These are phyloP conservation scores for Diplodus sargus DNA, from an alignment of 2,797 vertebrate genomes.

Conservation along the genomic window DNA sequence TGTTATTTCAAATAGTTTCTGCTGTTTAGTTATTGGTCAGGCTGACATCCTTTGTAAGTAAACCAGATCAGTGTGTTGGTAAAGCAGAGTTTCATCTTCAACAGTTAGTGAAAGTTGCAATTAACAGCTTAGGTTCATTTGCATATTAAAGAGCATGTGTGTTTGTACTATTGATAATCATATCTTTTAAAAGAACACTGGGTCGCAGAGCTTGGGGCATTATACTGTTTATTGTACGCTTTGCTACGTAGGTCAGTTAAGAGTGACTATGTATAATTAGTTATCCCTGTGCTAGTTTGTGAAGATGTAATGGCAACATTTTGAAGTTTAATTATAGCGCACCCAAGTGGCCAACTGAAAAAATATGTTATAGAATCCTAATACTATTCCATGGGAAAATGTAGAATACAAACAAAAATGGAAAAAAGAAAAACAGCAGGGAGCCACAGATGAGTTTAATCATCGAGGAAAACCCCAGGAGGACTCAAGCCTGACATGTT, in stretches of 20 bases:
- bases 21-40: neutral
- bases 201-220: neutral
- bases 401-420: neutral
- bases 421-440: neutral
- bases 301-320: neutral
- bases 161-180: neutral
- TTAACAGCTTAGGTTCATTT: too few relatives aligned
- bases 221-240: neutral
- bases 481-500: neutral
- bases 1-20: neutral
- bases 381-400: neutral
- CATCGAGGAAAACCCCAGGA: neutral
- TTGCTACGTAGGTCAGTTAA: neutral
- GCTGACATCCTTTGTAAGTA: neutral
- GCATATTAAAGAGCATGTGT: neutral
- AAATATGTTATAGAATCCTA: neutral
- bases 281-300: neutral
- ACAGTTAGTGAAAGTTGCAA: neutral
- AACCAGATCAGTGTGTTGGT: neutral
- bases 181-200: neutral
- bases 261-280: neutral
- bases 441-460: neutral
- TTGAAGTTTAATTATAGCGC: slow-evolving; percentile 37
- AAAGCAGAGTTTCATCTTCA: neutral
- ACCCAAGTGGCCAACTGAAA: slow-evolving; percentile 41